These are phyloP conservation scores for Amaurobius ferox DNA, from an alignment of 2,888 invertebrate species.

Conservation along the genomic window DNA sequence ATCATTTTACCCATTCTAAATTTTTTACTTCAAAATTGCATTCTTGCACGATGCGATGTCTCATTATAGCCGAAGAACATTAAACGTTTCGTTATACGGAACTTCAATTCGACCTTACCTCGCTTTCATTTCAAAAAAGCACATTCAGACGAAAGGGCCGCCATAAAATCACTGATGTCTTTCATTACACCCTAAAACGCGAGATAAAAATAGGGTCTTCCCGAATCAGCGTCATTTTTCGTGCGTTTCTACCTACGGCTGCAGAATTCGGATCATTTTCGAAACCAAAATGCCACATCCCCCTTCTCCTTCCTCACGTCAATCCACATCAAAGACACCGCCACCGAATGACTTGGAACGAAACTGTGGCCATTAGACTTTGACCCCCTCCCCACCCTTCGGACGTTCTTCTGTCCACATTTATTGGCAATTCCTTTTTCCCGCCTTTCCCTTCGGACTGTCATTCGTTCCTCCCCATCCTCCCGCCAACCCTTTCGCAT, in stretches of 20 bases:
- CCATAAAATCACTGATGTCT: constrained; percentile 1
- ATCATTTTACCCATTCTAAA: too few relatives aligned
- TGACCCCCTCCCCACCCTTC: neutral
- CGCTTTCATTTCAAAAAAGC: too few relatives aligned
- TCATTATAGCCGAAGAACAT: too few relatives aligned
- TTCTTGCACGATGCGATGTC: too few relatives aligned
- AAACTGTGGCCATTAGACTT: constrained; percentile 45
- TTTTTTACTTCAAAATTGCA: too few relatives aligned
- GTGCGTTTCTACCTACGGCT: constrained; percentile 1
- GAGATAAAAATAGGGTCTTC: constrained; percentile 11
- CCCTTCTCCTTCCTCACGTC: neutral
- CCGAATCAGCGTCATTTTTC: constrained; percentile 16
- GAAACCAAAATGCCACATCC: constrained; percentile 4
- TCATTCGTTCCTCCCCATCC: constrained; percentile 24
- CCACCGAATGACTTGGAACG: constrained; percentile 28
- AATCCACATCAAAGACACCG: constrained; percentile 13
- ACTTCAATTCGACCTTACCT: too few relatives aligned
- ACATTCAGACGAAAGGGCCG: too few relatives aligned
- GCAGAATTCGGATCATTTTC: constrained; percentile 18
- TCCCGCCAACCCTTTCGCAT: constrained; percentile 29
- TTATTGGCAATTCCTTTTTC: constrained; percentile 55
- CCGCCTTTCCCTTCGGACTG: constrained; percentile 35
- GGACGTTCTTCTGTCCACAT: constrained; percentile 44
- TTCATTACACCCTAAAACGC: constrained; percentile 8
- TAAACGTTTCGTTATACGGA: too few relatives aligned